Evolutionary conservation across 1,140 invertebrate genomes (phyloP).

Genomic region (Halictus rubicundus): DNA sequence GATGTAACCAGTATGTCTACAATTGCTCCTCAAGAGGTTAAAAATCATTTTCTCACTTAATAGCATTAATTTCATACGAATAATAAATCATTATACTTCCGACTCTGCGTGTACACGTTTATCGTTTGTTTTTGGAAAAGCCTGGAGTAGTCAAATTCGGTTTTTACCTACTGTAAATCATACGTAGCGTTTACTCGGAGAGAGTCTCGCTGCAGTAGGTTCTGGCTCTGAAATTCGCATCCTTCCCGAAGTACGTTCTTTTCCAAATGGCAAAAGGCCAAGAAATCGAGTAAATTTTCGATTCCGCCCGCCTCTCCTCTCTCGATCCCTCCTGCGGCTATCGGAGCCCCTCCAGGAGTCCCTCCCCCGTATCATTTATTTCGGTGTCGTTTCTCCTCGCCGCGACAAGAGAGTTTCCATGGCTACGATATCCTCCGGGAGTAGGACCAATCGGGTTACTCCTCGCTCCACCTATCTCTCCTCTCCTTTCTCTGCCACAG

Average conservation of each 20-base stretch:
- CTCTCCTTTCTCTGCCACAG: slow-evolving; percentile 39
- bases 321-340: slow-evolving; percentile 17
- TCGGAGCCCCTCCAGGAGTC: slow-evolving; percentile 19
- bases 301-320: neutral
- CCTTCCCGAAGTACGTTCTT: neutral
- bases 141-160: too few relatives aligned
- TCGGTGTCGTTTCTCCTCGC: slow-evolving; percentile 41
- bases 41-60: too few relatives aligned
- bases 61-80: too few relatives aligned
- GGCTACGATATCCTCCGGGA: slow-evolving; percentile 70
- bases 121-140: too few relatives aligned
- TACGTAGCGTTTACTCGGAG: too few relatives aligned
- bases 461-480: slow-evolving; percentile 67
- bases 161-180: too few relatives aligned
- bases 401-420: slow-evolving; percentile 66
- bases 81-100: too few relatives aligned
- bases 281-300: neutral
- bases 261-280: neutral
- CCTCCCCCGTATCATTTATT: slow-evolving; percentile 55
- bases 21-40: too few relatives aligned
- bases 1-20: too few relatives aligned
- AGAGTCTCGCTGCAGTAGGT: too few relatives aligned
- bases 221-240: neutral
- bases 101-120: too few relatives aligned
- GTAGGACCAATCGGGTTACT: slow-evolving; percentile 71